These are phyloP conservation scores for Orestias chungarensis DNA, from an alignment of 2,797 vertebrate genomes.

Conservation along the genomic window DNA sequence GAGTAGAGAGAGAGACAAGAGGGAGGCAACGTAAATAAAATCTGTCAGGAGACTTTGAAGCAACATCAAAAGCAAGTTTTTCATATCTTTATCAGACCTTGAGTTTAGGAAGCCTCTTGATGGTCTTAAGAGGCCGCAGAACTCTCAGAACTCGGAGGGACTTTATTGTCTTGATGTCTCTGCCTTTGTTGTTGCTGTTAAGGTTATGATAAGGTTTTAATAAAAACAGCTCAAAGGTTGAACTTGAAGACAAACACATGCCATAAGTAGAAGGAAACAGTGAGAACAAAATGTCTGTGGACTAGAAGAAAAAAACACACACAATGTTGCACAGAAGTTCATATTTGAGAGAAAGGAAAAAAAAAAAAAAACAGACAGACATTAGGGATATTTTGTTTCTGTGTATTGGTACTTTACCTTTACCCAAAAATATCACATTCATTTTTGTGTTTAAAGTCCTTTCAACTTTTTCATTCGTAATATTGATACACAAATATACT, in stretches of 20 bases:
- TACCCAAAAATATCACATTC: neutral
- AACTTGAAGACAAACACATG: slow-evolving; percentile 17
- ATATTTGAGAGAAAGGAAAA: slow-evolving; percentile 11
- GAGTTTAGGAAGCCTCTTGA: slow-evolving; percentile 98
- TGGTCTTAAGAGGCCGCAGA: slow-evolving; percentile 95
- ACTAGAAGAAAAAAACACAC: neutral
- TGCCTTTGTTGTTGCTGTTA: slow-evolving; percentile 93
- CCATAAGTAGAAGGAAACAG: slow-evolving; percentile 15
- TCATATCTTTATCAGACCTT: slow-evolving; percentile 81
- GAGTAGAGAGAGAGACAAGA: slow-evolving; percentile 21
- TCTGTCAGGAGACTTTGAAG: slow-evolving; percentile 16
- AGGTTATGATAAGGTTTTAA: slow-evolving; percentile 37
- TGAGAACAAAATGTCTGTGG: slow-evolving; percentile 23
- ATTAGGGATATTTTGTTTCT: neutral
- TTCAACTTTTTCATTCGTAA: neutral
- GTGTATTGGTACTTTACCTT: neutral
- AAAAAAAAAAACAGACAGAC: slow-evolving; percentile 34
- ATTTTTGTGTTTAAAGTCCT: neutral
- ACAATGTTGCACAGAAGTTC: slow-evolving; percentile 30
- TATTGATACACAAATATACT: neutral
- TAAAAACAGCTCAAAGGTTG: neutral
- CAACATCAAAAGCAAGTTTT: neutral
- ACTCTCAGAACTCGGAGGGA: slow-evolving; percentile 94
- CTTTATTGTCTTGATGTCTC: slow-evolving; percentile 99
- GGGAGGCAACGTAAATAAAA: neutral